Evolutionary conservation across 2,113 vertebrate species (phyloP).

Genomic region (Australoheros scitulus): DNA sequence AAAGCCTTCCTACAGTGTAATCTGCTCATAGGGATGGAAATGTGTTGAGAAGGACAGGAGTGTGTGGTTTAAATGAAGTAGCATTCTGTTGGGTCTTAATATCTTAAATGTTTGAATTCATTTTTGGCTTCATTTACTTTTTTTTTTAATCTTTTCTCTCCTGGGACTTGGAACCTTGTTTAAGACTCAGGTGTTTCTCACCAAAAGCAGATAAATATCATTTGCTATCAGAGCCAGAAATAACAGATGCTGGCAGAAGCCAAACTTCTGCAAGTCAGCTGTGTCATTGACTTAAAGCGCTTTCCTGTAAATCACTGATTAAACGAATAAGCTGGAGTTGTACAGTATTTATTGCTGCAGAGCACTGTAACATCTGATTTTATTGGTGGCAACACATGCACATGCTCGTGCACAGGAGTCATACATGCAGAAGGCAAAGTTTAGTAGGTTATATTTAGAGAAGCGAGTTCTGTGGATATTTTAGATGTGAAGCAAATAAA

Average conservation of each 20-base stretch:
- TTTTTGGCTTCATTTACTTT: conserved; percentile 20
- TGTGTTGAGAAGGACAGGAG: background rate
- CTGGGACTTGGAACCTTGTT: conserved; percentile 30
- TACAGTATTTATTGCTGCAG: conserved; percentile 23
- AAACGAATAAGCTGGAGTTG: conserved; percentile 34
- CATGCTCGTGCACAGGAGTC: background rate
- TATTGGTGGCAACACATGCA: conserved; percentile 18
- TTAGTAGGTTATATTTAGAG: conserved; percentile 47
- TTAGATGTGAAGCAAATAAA: conserved; percentile 50
- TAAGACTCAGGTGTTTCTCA: conserved; percentile 24
- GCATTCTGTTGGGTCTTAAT: conserved; percentile 20
- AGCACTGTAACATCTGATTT: conserved; percentile 51
- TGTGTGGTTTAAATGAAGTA: background rate
- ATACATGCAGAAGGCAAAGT: conserved; percentile 35
- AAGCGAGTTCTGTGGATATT: conserved; percentile 33
- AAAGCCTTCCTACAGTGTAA: background rate
- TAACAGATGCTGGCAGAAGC: conserved; percentile 40
- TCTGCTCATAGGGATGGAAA: background rate
- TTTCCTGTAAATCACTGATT: conserved; percentile 63
- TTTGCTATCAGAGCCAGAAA: conserved; percentile 27
- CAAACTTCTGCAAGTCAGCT: conserved; percentile 14
- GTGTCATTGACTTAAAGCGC: conserved; percentile 37
- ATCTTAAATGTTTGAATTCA: background rate
- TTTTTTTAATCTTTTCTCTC: conserved; percentile 22
- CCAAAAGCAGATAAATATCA: conserved; percentile 19